Evolutionary conservation across 1,140 invertebrate genomes (phyloP), one percentile per base, ranked within the genome.

Genomic region (Paraescarpia echinospica): DNA sequence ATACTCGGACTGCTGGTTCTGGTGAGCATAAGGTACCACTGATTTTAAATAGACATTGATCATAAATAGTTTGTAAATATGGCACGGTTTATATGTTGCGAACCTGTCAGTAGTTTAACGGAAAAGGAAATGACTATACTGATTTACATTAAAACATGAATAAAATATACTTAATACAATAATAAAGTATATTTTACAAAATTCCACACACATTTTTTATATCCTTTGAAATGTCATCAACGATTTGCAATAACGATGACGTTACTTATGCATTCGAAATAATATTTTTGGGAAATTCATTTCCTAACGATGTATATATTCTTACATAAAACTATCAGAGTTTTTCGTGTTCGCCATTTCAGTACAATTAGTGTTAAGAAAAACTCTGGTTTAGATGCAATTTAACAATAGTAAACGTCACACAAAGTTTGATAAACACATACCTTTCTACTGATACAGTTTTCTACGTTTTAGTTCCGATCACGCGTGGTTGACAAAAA

Each of bases 1-100:
- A 96, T 96, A 41, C 95, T 97, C 4, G 95, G 96, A 92, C 95
- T 97, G 1, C 95, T 97, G 91, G 96, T 97, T 94, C 96, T 97
- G 95, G 96, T 97, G 94, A 92, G 92, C 41, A n/a, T 31, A 2
- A 77, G 2, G 92, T 77, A 27, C 59, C 9, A 77, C 22, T 77
- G 18, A 77, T 77, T 27, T 12, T 27, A 27, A 2, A 77, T 18
- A 41, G 41, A 4, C 41, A 41, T 41, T 41, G 41, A 12, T 41
- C 41, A 41, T 41, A 41, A 41, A 41, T 12, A 41, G 41, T 41
- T 41, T 41, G 41, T 12, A 4, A 4, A 41, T 41, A 12, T 41
- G 41, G 12, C 12, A 41, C 12, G 4, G 41, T 41, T 6, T 41
- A 41, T 41, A 41, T 41, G 41, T 41, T 41, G 12, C 41, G 41